These are phyloP conservation scores for Anorthoa munda DNA, from an alignment of 2,888 invertebrate genomes.

Conservation along the genomic window DNA sequence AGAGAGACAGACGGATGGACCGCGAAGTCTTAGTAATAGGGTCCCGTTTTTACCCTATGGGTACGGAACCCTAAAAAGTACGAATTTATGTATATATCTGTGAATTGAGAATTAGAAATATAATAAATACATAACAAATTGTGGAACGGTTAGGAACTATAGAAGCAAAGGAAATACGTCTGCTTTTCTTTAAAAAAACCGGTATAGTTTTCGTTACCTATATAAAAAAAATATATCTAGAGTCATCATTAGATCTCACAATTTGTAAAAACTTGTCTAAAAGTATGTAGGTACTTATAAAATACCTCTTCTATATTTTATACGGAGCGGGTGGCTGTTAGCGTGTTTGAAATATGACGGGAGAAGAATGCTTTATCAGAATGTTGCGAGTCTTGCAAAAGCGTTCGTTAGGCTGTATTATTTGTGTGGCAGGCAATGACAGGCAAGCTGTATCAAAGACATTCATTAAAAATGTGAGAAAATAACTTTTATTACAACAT, in stretches of 20 bases:
- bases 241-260: neutral
- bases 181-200: too few relatives aligned
- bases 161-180: too few relatives aligned
- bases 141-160: too few relatives aligned
- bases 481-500: neutral
- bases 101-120: too few relatives aligned
- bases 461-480: constrained; percentile 23
- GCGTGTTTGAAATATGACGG: constrained; percentile 39
- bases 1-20: too few relatives aligned
- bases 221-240: neutral
- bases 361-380: constrained; percentile 50
- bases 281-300: constrained; percentile 17
- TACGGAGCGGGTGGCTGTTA: neutral
- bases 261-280: constrained; percentile 1
- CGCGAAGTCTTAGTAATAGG: too few relatives aligned
- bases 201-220: too few relatives aligned
- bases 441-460: constrained; percentile 23
- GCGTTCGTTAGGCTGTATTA: constrained; percentile 50
- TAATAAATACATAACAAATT: too few relatives aligned
- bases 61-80: too few relatives aligned
- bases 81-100: too few relatives aligned
- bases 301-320: constrained; percentile 27
- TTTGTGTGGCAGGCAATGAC: constrained; percentile 25
- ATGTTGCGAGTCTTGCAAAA: constrained; percentile 32
- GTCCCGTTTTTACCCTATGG: too few relatives aligned